A percentile compares a stretch with the other conserved stretches of the same genome.
phyloP scores from a whole-genome alignment of 2,113 vertebrate species.

The Callaeas wilsoni region DNA sequence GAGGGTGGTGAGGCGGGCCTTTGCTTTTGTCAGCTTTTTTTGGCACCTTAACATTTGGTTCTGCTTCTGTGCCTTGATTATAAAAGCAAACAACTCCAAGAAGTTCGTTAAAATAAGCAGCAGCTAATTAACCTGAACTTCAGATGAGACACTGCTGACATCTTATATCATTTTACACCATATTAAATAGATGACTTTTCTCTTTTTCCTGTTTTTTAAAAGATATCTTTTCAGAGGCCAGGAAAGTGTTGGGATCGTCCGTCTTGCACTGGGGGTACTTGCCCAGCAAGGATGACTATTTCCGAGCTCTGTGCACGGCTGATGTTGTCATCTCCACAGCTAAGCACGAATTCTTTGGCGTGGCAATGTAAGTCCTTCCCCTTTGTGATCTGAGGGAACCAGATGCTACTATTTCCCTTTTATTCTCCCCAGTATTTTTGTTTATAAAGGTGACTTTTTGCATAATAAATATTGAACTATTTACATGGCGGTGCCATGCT shows the following conservation, averaged over 20 bases:
- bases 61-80: conserved; percentile 99
- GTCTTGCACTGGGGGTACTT: conserved; percentile 91
- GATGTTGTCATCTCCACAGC: conserved; percentile 95
- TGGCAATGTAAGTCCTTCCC: conserved; percentile 88
- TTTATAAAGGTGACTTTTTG: background rate
- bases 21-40: conserved; percentile 99
- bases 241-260: conserved; percentile 73
- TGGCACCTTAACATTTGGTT: conserved; percentile 99
- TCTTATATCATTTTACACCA: conserved; percentile 86
- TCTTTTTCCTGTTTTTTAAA: conserved; percentile 73
- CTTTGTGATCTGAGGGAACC: conserved; percentile 37
- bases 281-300: conserved; percentile 84
- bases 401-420: conserved; percentile 27
- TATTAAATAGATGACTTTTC: conserved; percentile 90
- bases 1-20: conserved; percentile 84
- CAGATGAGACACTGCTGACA: conserved; percentile 94
- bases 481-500: background rate
- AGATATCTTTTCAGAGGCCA: conserved; percentile 87
- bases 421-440: background rate
- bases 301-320: conserved; percentile 81
- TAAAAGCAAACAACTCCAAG: conserved; percentile 99
- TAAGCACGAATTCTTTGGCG: conserved; percentile 96
- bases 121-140: conserved; percentile 99
- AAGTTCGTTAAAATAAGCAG: conserved; percentile 99
- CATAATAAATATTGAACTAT: background rate